phyloP scores from a whole-genome alignment of 2,797 vertebrate genomes.

The Channallabes apus region DNA sequence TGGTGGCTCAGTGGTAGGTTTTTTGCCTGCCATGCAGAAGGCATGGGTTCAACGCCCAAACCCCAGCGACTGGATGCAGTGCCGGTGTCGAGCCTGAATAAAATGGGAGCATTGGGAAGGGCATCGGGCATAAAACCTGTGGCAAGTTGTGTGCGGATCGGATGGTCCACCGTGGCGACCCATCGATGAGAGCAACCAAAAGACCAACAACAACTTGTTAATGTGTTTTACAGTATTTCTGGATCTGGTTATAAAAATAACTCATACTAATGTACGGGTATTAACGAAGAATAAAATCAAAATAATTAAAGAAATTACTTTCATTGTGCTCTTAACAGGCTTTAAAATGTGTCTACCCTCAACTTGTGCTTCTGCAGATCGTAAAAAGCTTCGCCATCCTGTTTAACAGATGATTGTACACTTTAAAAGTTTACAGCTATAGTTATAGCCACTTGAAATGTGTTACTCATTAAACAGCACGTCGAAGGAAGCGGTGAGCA shows the following conservation, averaged over 20 bases:
- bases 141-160: too few relatives aligned
- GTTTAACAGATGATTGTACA: slow-evolving; percentile 33
- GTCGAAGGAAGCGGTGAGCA: slow-evolving; percentile 7
- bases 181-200: too few relatives aligned
- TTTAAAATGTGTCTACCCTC: slow-evolving; percentile 40
- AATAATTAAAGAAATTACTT: slow-evolving; percentile 26
- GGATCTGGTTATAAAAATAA: not conserved
- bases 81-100: too few relatives aligned
- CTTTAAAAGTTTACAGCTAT: slow-evolving; percentile 29
- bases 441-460: not conserved
- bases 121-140: too few relatives aligned
- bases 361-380: slow-evolving; percentile 41
- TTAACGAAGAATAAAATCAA: slow-evolving; percentile 63
- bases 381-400: slow-evolving; percentile 34
- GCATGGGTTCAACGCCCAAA: too few relatives aligned
- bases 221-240: not conserved
- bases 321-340: slow-evolving; percentile 14
- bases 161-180: too few relatives aligned
- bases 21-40: too few relatives aligned
- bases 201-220: too few relatives aligned
- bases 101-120: too few relatives aligned
- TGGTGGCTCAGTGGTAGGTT: too few relatives aligned
- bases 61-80: too few relatives aligned
- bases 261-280: slow-evolving; percentile 35
- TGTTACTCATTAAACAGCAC: slow-evolving; percentile 26